These are phyloP conservation scores for Drosophila nannoptera DNA, from an alignment of 1,140 invertebrate species.

Conservation along the genomic window DNA sequence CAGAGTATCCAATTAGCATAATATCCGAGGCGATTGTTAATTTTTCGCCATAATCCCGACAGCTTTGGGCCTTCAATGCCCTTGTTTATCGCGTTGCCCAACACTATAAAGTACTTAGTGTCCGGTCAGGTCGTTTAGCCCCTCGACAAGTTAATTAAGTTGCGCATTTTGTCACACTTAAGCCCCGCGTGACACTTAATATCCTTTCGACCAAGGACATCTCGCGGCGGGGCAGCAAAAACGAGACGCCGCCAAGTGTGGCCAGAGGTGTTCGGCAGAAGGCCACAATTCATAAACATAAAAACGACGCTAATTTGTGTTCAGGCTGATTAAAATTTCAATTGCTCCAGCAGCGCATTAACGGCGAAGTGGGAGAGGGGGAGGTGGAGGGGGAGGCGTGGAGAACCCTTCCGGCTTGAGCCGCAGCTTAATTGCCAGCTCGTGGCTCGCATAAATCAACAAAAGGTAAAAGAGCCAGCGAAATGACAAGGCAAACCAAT, in stretches of 20 bases:
- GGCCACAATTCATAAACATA: conserved; percentile 42
- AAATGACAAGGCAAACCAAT: conserved; percentile 51
- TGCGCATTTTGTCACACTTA: conserved; percentile 65
- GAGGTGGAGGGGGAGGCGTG: neutral
- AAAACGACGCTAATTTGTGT: conserved; percentile 66
- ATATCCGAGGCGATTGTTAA: conserved; percentile 1
- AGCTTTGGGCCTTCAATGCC: conserved; percentile 11
- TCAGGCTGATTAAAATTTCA: conserved; percentile 71
- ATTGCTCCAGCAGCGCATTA: conserved; percentile 32
- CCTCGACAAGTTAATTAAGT: conserved; percentile 64
- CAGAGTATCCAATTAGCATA: neutral
- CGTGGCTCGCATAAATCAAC: conserved; percentile 41
- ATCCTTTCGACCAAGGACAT: conserved; percentile 46
- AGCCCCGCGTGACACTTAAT: conserved; percentile 42
- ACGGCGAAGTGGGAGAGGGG: too few species aligned
- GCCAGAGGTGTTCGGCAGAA: conserved; percentile 10
- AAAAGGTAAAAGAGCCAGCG: conserved; percentile 57
- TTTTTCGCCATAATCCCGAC: conserved; percentile 11
- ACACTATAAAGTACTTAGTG: conserved; percentile 18
- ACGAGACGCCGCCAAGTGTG: neutral
- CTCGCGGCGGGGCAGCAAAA: neutral
- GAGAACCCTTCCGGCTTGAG: conserved; percentile 26
- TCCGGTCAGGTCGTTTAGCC: conserved; percentile 38
- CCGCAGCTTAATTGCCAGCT: conserved; percentile 63
- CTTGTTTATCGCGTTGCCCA: conserved; percentile 8